Percentiles rank a stretch among this genome's conserved stretches.
phyloP scores from a whole-genome alignment of 2,888 invertebrate genomes.

The Glaucopsyche alexis region DNA sequence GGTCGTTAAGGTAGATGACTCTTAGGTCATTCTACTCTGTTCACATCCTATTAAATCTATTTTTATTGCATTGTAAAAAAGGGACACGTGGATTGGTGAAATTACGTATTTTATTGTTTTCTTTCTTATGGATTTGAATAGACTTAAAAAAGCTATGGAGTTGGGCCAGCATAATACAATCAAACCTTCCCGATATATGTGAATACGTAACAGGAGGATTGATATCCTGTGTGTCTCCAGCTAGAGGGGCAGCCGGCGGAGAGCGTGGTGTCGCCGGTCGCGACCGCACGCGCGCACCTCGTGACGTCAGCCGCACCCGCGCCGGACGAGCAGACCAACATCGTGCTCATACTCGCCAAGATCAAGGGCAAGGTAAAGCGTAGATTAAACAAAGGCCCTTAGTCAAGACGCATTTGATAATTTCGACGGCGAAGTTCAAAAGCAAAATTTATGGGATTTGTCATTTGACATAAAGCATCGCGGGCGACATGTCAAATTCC shows the following conservation, averaged over 20 bases:
- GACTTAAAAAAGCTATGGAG: background rate
- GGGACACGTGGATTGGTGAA: too few species aligned
- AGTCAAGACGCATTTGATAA: too few species aligned
- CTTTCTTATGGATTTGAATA: too few species aligned
- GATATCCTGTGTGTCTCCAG: conserved; percentile 43
- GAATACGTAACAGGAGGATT: too few species aligned
- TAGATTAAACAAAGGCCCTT: background rate
- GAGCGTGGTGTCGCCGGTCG: conserved; percentile 50
- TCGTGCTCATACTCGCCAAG: conserved; percentile 86
- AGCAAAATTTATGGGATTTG: too few species aligned
- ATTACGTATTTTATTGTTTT: too few species aligned
- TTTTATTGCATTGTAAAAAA: too few species aligned
- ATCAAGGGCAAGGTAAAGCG: conserved; percentile 82
- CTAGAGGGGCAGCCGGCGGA: conserved; percentile 60
- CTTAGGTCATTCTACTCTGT: too few species aligned
- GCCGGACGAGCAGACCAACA: conserved; percentile 77
- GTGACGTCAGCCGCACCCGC: conserved; percentile 36
- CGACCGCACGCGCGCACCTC: conserved; percentile 34
- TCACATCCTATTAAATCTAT: too few species aligned
- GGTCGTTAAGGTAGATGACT: background rate
- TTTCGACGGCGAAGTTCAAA: too few species aligned
- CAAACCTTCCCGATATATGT: background rate
- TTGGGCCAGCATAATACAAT: background rate
- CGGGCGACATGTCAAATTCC: too few species aligned
- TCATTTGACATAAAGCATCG: too few species aligned